Evolutionary conservation across 2,113 vertebrate genomes (phyloP).

Genomic region (Ptyas mucosa): DNA sequence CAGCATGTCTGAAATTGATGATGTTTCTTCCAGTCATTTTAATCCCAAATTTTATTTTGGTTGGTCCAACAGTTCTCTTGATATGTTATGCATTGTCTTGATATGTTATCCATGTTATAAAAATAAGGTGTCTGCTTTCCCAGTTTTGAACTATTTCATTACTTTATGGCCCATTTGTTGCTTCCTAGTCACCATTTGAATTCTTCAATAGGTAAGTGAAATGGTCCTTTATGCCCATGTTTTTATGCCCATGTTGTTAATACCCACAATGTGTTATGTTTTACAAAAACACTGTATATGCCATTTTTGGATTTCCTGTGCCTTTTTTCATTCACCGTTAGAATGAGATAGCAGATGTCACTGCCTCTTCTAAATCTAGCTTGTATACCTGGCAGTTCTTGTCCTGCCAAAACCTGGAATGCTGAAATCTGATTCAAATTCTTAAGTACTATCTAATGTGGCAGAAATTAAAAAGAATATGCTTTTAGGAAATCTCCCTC

Average conservation of each 20-base stretch:
- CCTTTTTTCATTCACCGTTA: not conserved
- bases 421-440: not conserved
- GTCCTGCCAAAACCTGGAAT: not conserved
- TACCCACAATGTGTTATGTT: not conserved
- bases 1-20: not conserved
- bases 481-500: not conserved
- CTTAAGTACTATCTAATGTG: not conserved
- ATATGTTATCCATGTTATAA: not conserved
- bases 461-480: not conserved
- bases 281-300: not conserved
- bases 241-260: not conserved
- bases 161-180: not conserved
- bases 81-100: not conserved
- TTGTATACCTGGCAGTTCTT: not conserved
- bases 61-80: not conserved
- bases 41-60: not conserved
- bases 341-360: not conserved
- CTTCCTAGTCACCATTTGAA: not conserved
- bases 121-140: not conserved
- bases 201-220: not conserved
- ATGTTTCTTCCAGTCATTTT: not conserved
- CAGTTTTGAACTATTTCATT: not conserved
- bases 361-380: not conserved
- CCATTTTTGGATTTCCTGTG: not conserved
- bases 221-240: not conserved